A percentile compares a stretch with the other conserved stretches of the same genome.
Evolutionary conservation across 2,113 vertebrate species (phyloP).

Genomic region (Saguinus imperator): DNA sequence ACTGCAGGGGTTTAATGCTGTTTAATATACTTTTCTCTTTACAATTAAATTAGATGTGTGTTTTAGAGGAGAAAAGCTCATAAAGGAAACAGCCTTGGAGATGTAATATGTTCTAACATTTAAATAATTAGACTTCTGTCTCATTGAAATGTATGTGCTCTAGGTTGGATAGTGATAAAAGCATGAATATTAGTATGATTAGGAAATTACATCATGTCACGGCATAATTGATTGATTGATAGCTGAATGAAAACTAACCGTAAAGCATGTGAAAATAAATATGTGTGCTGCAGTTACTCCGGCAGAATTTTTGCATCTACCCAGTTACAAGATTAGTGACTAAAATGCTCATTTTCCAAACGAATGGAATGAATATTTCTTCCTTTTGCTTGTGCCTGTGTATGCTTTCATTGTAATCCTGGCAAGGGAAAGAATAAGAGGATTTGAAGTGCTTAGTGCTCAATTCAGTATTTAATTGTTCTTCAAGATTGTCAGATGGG

Average conservation of each 20-base stretch:
- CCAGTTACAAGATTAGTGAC: constrained; percentile 49
- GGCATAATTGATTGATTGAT: constrained; percentile 84
- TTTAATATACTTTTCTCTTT: constrained; percentile 76
- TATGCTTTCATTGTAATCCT: constrained; percentile 27
- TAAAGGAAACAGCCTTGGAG: constrained; percentile 77
- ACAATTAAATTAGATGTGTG: constrained; percentile 76
- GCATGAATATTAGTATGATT: constrained; percentile 86
- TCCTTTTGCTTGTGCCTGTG: constrained; percentile 43
- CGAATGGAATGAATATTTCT: constrained; percentile 50
- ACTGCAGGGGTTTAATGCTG: constrained; percentile 69
- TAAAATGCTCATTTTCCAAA: constrained; percentile 31
- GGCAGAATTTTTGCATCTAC: constrained; percentile 63
- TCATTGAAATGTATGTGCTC: constrained; percentile 80
- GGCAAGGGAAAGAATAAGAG: constrained; percentile 44
- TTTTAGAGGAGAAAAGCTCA: constrained; percentile 76
- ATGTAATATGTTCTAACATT: constrained; percentile 82
- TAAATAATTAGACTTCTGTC: constrained; percentile 89
- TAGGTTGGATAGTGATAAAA: constrained; percentile 83
- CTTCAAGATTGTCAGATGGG: constrained; percentile 39
- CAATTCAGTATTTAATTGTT: constrained; percentile 42
- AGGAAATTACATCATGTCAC: constrained; percentile 85
- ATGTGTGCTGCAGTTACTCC: constrained; percentile 62
- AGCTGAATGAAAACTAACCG: constrained; percentile 85
- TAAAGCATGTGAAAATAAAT: constrained; percentile 73
- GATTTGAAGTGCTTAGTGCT: constrained; percentile 44